Evolutionary conservation across 2,888 invertebrate genomes (phyloP).

Genomic region (Chloromyia formosa): DNA sequence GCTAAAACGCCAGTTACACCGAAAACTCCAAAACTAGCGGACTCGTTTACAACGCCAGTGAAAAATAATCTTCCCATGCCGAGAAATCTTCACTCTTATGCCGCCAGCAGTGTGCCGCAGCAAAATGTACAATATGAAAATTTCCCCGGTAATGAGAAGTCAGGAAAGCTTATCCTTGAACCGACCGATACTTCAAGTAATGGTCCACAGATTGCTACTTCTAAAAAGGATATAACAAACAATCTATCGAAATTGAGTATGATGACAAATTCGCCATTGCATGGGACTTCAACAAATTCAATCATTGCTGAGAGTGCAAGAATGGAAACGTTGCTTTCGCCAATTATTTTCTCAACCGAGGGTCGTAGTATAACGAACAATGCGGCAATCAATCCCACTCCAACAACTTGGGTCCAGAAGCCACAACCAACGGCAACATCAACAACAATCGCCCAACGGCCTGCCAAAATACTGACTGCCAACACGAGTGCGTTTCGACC

Average conservation of each 20-base stretch:
- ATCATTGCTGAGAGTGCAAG: not conserved
- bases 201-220: slow-evolving; percentile 50
- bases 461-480: not conserved
- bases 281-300: not conserved
- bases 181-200: slow-evolving; percentile 32
- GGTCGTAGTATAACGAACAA: slow-evolving; percentile 15
- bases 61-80: slow-evolving; percentile 42
- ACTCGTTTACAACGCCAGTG: slow-evolving; percentile 47
- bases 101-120: slow-evolving; percentile 46
- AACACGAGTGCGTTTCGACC: slow-evolving; percentile 51
- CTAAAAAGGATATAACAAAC: slow-evolving; percentile 58
- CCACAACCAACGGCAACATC: not conserved
- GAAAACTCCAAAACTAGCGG: slow-evolving; percentile 54
- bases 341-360: not conserved
- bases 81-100: slow-evolving; percentile 48
- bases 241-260: slow-evolving; percentile 56
- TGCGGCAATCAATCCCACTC: not conserved
- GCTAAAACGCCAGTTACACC: slow-evolving; percentile 48
- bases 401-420: not conserved
- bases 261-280: slow-evolving; percentile 46
- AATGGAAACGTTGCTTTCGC: not conserved
- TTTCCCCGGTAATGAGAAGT: slow-evolving; percentile 5
- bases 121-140: slow-evolving; percentile 44
- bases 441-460: not conserved
- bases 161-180: slow-evolving; percentile 23